phyloP scores from a whole-genome alignment of 2,888 invertebrate genomes.

The Pseudococcus jackbeardsleyi region DNA sequence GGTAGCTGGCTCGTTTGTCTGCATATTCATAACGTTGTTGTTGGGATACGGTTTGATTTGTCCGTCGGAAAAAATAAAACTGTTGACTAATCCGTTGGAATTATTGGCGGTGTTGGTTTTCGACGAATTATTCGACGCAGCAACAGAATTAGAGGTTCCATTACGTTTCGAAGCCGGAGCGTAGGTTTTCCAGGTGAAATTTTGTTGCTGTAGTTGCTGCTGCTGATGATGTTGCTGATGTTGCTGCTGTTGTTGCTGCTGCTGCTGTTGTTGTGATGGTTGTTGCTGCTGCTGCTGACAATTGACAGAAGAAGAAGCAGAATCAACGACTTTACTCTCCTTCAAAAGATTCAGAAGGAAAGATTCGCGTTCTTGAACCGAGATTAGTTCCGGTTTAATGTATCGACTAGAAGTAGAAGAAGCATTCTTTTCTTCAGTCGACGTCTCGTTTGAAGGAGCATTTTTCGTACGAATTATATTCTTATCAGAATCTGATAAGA shows the following conservation, averaged over 20 bases:
- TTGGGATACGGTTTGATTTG: constrained; percentile 1
- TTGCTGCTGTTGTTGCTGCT: neutral
- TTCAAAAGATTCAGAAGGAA: neutral
- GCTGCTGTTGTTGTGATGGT: neutral
- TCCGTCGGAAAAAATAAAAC: constrained; percentile 14
- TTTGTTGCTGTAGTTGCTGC: neutral
- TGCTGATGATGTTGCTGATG: too few species aligned
- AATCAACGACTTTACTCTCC: neutral
- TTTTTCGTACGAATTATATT: constrained; percentile 8
- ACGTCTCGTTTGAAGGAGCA: neutral
- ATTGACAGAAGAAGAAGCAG: neutral
- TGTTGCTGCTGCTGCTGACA: too few species aligned
- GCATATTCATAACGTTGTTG: neutral
- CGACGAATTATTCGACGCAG: neutral
- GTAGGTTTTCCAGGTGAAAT: neutral
- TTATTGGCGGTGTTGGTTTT: neutral
- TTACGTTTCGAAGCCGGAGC: neutral
- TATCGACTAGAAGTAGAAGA: neutral
- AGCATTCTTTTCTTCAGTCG: neutral
- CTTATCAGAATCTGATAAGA: constrained; percentile 45
- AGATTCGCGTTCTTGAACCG: neutral
- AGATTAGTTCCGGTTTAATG: neutral
- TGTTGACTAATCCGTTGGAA: neutral
- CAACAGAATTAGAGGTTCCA: neutral
- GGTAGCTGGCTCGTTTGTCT: neutral